Base-by-base conservation (phyloP, 2,888 invertebrate species). In the Caenorhabditis parvicauda region DNA sequence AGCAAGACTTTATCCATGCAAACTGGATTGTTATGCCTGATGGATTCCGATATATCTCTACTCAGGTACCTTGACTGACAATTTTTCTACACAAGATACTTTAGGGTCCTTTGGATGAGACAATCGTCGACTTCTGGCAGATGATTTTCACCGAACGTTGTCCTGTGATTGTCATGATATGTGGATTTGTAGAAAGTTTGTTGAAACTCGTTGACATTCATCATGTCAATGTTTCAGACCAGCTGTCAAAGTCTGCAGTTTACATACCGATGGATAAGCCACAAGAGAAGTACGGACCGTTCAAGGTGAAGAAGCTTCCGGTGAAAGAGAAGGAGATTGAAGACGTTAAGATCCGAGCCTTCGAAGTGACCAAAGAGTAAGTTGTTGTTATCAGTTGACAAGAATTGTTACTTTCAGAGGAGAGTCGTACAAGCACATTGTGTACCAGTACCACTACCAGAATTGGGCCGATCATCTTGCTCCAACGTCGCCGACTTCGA, bases 141-240 rank as follows among this genome's bases (percentile, higher is more conserved):
- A 96, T 96, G 95, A 90, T 94, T 46, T 94, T 93, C 90, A 95
- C 96, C 84, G 95, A 96, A 82, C 92, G 93, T 82, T 90, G 90
- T 62, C 87, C 91, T 67, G 92, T 96, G 63, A 94, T 98, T 81
- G 94, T 96, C 68, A 96, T 96, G 95, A 50, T 73, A 37, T 70
- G 70, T 47, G 58, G 52, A 5, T 49, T 57, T 14, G 21, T 47
- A 7, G 64, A 64, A 54, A 58, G 60, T 54, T 21, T n/a, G 28
- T 45, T 6, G 14, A 41, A 5, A 17, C 9, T 25, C 1, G 21
- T 21, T 48, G 9, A n/a, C n/a, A n/a, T 17, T 22, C 1, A 19
- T 25, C 7, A 25, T 3, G 3, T 45, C 14, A 41, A 6, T 25
- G n/a, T 17, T 39, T 49, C 46, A 59, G 57, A 49, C 12, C 50